Conservation (phyloP, 2,888 invertebrate genomes). For the Eristalis pertinax region DNA sequence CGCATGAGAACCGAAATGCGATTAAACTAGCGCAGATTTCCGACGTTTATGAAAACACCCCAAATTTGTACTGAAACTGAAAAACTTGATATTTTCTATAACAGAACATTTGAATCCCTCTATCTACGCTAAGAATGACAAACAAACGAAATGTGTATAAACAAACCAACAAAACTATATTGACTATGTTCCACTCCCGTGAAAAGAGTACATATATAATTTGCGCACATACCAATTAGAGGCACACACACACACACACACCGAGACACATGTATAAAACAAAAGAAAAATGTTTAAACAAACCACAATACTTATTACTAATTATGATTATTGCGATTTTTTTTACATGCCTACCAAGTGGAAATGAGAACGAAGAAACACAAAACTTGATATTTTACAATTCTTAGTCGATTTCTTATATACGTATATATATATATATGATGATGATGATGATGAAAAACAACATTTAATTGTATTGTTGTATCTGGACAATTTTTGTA, state of each 20-base stretch:
- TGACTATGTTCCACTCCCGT: conserved; percentile 38
- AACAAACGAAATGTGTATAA: conserved; percentile 47
- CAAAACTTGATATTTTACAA: conserved; percentile 6
- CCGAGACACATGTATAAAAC: conserved; percentile 15
- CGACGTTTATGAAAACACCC: too few species aligned
- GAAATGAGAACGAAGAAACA: conserved; percentile 3
- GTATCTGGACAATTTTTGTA: conserved; percentile 2
- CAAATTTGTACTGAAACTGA: not conserved
- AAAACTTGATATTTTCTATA: conserved; percentile 51
- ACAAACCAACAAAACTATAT: conserved; percentile 36
- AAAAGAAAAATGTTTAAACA: conserved; percentile 14
- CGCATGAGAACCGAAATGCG: too few species aligned
- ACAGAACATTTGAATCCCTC: conserved; percentile 7
- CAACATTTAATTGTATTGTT: not conserved
- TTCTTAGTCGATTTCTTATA: conserved; percentile 9
- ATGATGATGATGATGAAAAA: conserved; percentile 10
- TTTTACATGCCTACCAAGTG: conserved; percentile 26
- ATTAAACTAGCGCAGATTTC: too few species aligned
- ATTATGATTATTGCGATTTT: conserved; percentile 60
- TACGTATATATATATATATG: conserved; percentile 25
- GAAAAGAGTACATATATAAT: conserved; percentile 21
- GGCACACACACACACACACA: conserved; percentile 62
- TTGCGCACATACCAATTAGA: conserved; percentile 71
- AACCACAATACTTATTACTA: conserved; percentile 37
- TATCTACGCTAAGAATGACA: conserved; percentile 16